Evolutionary conservation across 2,797 vertebrate species (phyloP).

Genomic region (Sebastes steindachneri): DNA sequence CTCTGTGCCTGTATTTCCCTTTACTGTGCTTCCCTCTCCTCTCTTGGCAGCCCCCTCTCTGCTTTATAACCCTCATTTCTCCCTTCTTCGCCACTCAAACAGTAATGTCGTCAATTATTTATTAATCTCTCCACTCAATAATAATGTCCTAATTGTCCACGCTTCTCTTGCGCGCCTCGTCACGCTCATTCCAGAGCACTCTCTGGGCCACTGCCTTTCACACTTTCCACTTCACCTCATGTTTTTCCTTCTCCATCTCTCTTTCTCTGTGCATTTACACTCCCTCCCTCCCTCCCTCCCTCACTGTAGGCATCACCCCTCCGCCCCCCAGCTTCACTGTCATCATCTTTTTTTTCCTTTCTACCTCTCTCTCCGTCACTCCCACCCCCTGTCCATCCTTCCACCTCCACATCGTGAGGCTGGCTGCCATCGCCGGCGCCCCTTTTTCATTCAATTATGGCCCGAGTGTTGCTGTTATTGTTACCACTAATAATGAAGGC

Average conservation of each 20-base stretch:
- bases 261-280: conserved; percentile 4
- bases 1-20: not conserved
- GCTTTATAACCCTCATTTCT: conserved; percentile 31
- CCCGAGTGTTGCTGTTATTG: conserved; percentile 70
- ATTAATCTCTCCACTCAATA: conserved; percentile 67
- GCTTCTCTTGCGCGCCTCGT: conserved; percentile 27
- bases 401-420: conserved; percentile 40
- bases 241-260: not conserved
- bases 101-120: conserved; percentile 71
- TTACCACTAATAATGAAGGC: conserved; percentile 76
- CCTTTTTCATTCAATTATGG: conserved; percentile 79
- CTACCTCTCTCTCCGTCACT: conserved; percentile 35
- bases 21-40: not conserved
- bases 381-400: conserved; percentile 21
- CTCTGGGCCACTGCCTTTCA: conserved; percentile 49
- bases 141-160: conserved; percentile 72
- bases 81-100: conserved; percentile 29
- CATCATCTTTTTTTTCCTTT: conserved; percentile 8
- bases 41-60: not conserved
- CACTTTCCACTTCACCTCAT: conserved; percentile 64
- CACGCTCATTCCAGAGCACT: conserved; percentile 44
- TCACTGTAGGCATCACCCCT: not conserved
- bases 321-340: conserved; percentile 1
- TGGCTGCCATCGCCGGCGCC: conserved; percentile 35
- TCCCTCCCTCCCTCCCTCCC: not conserved